Evolutionary conservation across 2,888 invertebrate genomes (phyloP).

Genomic region (Mesochorus sp.): DNA sequence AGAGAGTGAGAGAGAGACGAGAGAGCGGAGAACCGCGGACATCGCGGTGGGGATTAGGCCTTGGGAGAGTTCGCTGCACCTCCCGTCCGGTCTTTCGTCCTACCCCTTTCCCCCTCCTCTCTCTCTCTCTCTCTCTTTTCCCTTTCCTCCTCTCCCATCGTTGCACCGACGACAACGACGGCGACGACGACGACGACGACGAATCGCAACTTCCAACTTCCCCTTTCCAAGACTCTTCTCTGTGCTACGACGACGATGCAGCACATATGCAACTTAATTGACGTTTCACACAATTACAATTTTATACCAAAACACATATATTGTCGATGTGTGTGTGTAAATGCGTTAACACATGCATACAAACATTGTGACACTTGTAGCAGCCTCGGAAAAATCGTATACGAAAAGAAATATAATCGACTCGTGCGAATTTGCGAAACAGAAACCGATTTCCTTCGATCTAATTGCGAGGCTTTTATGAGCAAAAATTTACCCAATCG

Average conservation of each 20-base stretch:
- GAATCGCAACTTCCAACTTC: constrained; percentile 71
- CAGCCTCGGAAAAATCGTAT: constrained; percentile 11
- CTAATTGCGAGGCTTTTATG: too few relatives aligned
- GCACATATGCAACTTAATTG: constrained; percentile 49
- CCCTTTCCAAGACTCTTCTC: constrained; percentile 76
- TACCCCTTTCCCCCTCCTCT: constrained; percentile 59
- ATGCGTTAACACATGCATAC: constrained; percentile 2
- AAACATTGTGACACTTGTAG: constrained; percentile 27
- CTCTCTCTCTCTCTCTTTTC: constrained; percentile 47
- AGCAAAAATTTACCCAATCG: too few relatives aligned
- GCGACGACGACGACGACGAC: constrained; percentile 64
- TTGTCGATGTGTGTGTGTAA: neutral
- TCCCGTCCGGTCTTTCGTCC: constrained; percentile 77
- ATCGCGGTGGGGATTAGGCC: constrained; percentile 74
- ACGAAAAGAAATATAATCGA: neutral
- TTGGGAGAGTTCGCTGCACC: constrained; percentile 82
- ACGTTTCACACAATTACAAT: constrained; percentile 23
- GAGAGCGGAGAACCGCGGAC: constrained; percentile 54
- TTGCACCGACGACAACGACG: constrained; percentile 59
- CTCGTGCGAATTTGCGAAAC: too few relatives aligned
- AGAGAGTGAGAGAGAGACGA: constrained; percentile 20
- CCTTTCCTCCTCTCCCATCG: constrained; percentile 45
- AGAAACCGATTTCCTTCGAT: too few relatives aligned
- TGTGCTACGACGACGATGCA: constrained; percentile 24
- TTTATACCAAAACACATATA: constrained; percentile 26